Base-by-base conservation (phyloP, 2,113 vertebrate genomes). In the Chrysochloris asiatica region DNA sequence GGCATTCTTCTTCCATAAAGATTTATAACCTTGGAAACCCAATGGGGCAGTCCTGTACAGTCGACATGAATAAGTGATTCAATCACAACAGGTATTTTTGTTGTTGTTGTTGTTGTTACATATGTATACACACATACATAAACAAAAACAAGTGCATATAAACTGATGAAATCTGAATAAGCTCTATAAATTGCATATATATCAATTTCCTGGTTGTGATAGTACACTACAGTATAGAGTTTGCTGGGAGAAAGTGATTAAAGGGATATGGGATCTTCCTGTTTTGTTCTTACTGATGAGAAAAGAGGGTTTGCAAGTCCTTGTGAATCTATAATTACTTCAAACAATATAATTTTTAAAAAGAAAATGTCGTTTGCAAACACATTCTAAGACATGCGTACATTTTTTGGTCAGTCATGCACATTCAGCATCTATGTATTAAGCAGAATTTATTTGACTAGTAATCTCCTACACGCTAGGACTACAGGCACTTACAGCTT, bases 231-330 rank as follows among this genome's bases (percentile, higher is more conserved):
- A 17, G 1, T 56, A 48, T 56, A 28, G 86, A 8, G 11, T 4
- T 19, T 78, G 33, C 3, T 21, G 6, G 21, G 36, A 30, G 0
- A 28, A 86, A 67, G 3, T 24, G 12, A 33, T 10, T 12, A 11
- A 80, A 43, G 3, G 13, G 4, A 22, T 11, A 86, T 30, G 19
- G 59, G 38, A 78, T 54, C 5, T 16, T 7, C 33, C 65, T 84
- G 33, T 14, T 41, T 19, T 26, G 24, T 45, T 45, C 45, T 73
- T 72, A 22, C 36, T 67, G 4, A 9, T 12, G 2, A 1, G 3
- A 0, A 0, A 4, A 5, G 7, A 33, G 4, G 14, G 3, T 1
- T 4, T 61, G 3, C 4, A n/a, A 28, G 56, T 59, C 26, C 21
- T 26, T 59, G 56, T 28, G 24, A 59, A 56, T 59, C 56, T 59